Conservation (phyloP, 2,797 vertebrate genomes). For the Lepus townsendii region DNA sequence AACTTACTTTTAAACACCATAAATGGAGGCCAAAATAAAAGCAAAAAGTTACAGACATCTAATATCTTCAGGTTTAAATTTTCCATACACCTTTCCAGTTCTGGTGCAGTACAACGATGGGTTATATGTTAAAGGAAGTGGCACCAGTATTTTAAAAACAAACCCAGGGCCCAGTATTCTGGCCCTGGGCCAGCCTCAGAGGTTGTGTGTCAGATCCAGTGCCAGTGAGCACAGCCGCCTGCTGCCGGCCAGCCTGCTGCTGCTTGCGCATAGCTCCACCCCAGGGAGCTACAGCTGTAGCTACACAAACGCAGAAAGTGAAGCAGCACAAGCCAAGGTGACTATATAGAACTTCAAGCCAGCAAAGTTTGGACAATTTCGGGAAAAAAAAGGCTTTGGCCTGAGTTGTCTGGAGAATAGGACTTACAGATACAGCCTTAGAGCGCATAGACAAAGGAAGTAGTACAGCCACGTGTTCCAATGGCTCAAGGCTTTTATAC, state of each 20-base stretch:
- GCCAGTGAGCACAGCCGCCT: neutral
- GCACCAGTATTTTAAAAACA: neutral
- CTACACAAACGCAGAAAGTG: neutral
- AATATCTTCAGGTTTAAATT: neutral
- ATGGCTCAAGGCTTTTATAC: neutral
- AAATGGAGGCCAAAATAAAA: conserved; percentile 56
- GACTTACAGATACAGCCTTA: neutral
- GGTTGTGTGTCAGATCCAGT: neutral
- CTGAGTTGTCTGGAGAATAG: neutral
- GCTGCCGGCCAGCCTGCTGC: neutral
- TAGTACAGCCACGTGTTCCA: neutral
- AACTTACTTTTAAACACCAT: conserved; percentile 44
- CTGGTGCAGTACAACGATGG: neutral
- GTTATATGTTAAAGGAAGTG: neutral
- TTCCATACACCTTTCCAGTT: neutral
- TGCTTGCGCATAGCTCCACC: neutral
- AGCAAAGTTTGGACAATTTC: neutral
- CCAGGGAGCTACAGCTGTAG: neutral
- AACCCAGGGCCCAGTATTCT: neutral
- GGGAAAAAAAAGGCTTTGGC: neutral
- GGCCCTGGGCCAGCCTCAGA: neutral
- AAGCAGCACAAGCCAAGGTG: neutral
- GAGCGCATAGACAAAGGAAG: neutral
- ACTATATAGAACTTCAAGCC: neutral
- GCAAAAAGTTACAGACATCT: neutral